Conservation (phyloP, 2,888 invertebrate species). For the Ypsolopha sequella region DNA sequence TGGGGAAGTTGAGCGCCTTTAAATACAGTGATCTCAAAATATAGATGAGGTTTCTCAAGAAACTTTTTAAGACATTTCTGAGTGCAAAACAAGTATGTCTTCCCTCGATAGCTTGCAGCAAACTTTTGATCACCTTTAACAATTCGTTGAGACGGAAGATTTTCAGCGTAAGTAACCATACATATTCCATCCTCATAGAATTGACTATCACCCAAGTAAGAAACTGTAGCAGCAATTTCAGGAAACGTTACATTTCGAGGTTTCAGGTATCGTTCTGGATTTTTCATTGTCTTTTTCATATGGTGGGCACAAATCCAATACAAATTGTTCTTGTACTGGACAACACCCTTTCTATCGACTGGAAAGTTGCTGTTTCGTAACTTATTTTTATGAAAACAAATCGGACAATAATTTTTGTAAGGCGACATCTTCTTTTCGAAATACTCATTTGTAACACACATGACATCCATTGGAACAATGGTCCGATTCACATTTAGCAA, state of each 20-base stretch:
- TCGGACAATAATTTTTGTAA: conserved; percentile 70
- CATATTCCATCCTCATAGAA: conserved; percentile 71
- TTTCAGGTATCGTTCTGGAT: conserved; percentile 47
- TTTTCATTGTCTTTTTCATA: conserved; percentile 44
- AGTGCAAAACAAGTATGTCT: conserved; percentile 70
- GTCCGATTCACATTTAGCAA: conserved; percentile 50
- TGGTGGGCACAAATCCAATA: conserved; percentile 75
- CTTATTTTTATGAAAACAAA: conserved; percentile 57
- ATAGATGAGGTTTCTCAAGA: conserved; percentile 57
- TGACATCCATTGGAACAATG: conserved; percentile 56
- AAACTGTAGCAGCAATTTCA: conserved; percentile 58
- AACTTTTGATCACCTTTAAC: conserved; percentile 48
- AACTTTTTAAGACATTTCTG: conserved; percentile 63
- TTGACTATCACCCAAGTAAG: conserved; percentile 38
- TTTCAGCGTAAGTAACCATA: conserved; percentile 71
- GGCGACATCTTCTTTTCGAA: conserved; percentile 59
- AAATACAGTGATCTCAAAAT: conserved; percentile 54
- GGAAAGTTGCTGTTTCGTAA: conserved; percentile 49
- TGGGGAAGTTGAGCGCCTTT: conserved; percentile 42
- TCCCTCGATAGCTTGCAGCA: conserved; percentile 58
- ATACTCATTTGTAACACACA: conserved; percentile 69
- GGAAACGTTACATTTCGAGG: conserved; percentile 38
- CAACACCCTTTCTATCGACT: conserved; percentile 64
- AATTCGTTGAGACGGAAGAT: conserved; percentile 55
- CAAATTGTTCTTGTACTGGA: conserved; percentile 64